phyloP scores from a whole-genome alignment of 2,113 vertebrate genomes.

The Polypterus bichir region DNA sequence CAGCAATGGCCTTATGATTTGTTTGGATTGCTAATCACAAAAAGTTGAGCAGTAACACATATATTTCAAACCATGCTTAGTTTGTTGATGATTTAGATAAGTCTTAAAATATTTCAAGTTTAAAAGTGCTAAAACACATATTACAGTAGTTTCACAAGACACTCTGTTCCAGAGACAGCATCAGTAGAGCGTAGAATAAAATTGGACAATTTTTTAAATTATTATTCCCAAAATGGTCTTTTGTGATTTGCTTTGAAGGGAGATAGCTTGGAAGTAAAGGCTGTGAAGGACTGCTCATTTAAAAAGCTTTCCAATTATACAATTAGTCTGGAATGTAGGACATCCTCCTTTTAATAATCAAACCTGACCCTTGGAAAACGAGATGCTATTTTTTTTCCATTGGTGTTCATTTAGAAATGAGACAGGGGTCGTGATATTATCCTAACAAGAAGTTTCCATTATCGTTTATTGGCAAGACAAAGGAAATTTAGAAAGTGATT shows the following conservation, averaged over 20 bases:
- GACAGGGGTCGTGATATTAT: no score
- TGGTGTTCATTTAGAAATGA: no score
- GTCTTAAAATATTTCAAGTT: no score
- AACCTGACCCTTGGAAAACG: conserved; percentile 39
- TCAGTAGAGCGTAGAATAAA: conserved; percentile 40
- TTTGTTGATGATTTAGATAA: not conserved
- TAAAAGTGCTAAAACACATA: not conserved
- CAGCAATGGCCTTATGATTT: not conserved
- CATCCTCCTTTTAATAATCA: conserved; percentile 43
- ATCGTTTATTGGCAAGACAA: conserved; percentile 17
- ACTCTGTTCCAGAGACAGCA: conserved; percentile 14
- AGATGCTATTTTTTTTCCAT: conserved; percentile 15
- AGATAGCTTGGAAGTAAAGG: conserved; percentile 30
- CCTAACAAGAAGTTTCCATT: not conserved
- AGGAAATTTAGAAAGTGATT: not conserved
- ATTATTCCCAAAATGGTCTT: conserved; percentile 66
- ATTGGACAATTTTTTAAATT: conserved; percentile 54
- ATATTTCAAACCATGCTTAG: not conserved
- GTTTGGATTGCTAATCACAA: not conserved
- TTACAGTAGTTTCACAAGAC: not conserved
- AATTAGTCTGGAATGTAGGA: conserved; percentile 68
- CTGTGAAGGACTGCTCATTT: conserved; percentile 52
- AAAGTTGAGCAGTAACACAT: not conserved
- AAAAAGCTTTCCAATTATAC: conserved; percentile 65
- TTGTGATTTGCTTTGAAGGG: conserved; percentile 61